phyloP scores from a whole-genome alignment of 2,888 invertebrate species.

The Panopea generosa region DNA sequence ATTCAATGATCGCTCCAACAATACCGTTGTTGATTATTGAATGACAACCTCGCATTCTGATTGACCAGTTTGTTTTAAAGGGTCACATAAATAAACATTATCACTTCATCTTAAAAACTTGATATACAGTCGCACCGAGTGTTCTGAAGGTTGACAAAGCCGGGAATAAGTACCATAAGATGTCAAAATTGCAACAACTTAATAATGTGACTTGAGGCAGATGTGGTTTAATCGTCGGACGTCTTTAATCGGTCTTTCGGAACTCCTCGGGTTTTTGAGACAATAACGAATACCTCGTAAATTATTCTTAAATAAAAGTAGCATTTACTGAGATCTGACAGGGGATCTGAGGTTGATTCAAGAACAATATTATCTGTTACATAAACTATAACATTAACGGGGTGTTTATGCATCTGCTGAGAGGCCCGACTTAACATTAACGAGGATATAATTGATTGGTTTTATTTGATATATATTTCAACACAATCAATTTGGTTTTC shows the following conservation, averaged over 20 bases:
- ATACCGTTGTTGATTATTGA: background rate
- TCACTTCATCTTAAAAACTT: conserved; percentile 28
- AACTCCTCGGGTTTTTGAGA: conserved; percentile 15
- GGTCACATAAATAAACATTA: conserved; percentile 31
- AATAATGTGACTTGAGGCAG: conserved; percentile 1
- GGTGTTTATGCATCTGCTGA: too few relatives aligned
- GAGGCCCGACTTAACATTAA: too few relatives aligned
- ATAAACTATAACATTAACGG: conserved; percentile 1
- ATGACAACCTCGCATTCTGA: background rate
- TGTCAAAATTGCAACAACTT: conserved; percentile 29
- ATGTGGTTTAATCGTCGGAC: background rate
- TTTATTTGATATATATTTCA: too few relatives aligned
- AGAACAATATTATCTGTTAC: conserved; percentile 20
- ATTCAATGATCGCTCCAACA: background rate
- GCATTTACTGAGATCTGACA: conserved; percentile 35
- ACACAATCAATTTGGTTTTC: too few relatives aligned
- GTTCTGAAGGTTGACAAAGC: conserved; percentile 1
- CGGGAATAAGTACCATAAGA: background rate
- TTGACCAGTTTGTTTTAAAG: conserved; percentile 32
- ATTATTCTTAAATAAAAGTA: conserved; percentile 8
- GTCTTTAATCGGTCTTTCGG: conserved; percentile 23
- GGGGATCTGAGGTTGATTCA: background rate
- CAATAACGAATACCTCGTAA: conserved; percentile 29
- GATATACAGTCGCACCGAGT: conserved; percentile 37
- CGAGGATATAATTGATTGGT: too few relatives aligned